Percentiles rank a stretch among this genome's conserved stretches.
Evolutionary conservation across 2,888 invertebrate genomes (phyloP).

Genomic region (Metalampra italica): DNA sequence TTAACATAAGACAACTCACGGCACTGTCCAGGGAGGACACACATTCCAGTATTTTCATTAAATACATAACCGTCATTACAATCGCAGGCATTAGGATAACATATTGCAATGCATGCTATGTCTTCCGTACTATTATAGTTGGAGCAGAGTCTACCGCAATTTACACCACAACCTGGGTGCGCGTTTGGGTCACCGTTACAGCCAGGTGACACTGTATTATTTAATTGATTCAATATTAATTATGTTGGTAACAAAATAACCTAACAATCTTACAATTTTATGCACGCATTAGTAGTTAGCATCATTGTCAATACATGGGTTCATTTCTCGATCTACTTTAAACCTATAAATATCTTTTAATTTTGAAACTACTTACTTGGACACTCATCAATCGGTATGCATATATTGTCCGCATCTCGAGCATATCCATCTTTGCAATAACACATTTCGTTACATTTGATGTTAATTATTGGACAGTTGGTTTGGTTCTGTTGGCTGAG

Average conservation of each 20-base stretch:
- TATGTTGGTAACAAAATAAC: no score
- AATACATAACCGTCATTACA: not conserved
- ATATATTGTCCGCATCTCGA: conserved; percentile 24
- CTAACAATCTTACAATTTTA: no score
- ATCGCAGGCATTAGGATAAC: not conserved
- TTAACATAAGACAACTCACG: no score
- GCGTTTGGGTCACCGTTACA: not conserved
- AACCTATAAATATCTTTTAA: not conserved
- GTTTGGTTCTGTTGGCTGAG: conserved; percentile 31
- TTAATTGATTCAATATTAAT: no score
- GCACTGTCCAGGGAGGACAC: not conserved
- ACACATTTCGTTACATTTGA: conserved; percentile 35
- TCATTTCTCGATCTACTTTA: no score
- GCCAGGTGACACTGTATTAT: no score
- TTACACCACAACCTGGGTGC: not conserved
- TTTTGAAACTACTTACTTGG: not conserved
- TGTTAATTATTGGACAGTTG: conserved; percentile 36
- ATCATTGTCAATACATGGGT: no score
- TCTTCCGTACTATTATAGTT: not conserved
- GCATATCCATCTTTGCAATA: conserved; percentile 43
- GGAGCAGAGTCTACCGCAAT: not conserved
- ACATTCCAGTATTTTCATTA: not conserved
- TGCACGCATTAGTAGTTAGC: no score
- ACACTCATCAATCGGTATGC: conserved; percentile 19
- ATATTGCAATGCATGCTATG: not conserved